Percentiles rank a stretch among this genome's conserved stretches.
Conservation (phyloP, 2,797 vertebrate genomes). For the Anisognathus igniventris region DNA sequence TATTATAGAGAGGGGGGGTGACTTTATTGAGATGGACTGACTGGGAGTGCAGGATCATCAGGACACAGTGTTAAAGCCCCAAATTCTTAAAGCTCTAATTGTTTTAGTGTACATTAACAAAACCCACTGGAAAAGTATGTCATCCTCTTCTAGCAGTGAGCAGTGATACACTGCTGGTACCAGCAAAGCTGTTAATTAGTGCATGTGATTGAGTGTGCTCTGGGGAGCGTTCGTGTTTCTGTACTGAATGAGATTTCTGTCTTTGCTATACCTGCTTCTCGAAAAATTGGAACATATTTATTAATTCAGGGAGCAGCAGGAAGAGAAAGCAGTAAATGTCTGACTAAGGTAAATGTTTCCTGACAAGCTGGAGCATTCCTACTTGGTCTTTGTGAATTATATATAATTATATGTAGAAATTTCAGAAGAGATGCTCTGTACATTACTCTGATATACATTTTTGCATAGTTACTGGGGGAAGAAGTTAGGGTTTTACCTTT, state of each 20-base stretch:
- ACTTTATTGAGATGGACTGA: not conserved
- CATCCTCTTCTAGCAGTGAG: not conserved
- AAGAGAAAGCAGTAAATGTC: not conserved
- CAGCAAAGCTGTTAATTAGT: conserved; percentile 56
- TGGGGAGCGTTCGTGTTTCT: not conserved
- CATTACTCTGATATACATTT: not conserved
- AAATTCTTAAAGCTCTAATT: not conserved
- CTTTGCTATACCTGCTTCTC: conserved; percentile 5
- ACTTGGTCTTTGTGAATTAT: not conserved
- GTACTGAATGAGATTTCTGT: conserved; percentile 15
- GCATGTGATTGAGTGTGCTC: conserved; percentile 48
- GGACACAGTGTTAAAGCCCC: not conserved
- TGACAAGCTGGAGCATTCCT: not conserved
- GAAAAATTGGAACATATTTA: not conserved
- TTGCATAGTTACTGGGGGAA: not conserved
- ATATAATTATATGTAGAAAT: not conserved
- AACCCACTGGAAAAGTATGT: conserved; percentile 46
- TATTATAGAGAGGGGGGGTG: not conserved
- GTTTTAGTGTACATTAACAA: not conserved
- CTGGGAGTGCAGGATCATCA: rapidly evolving
- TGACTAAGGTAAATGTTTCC: not conserved
- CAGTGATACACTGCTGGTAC: not conserved
- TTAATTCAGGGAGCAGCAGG: conserved; percentile 15
- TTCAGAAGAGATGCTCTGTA: not conserved
- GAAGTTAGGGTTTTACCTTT: not conserved